phyloP scores from a whole-genome alignment of 1,140 invertebrate genomes.

The Stenopsyche tienmushanensis region DNA sequence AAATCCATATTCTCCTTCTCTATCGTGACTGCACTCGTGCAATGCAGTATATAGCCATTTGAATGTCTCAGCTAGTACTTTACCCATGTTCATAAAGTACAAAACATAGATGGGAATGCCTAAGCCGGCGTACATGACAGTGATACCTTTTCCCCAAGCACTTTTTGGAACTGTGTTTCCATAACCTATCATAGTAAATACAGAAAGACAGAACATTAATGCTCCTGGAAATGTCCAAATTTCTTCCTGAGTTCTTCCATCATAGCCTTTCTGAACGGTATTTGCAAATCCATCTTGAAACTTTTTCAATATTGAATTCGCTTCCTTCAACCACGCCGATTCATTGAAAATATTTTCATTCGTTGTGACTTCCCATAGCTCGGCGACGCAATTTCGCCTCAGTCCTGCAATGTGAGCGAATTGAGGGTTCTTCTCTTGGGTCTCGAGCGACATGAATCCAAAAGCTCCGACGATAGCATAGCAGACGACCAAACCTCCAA shows the following conservation, averaged over 20 bases:
- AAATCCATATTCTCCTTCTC: constrained; percentile 52
- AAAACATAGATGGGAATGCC: constrained; percentile 92
- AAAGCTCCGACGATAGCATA: constrained; percentile 95
- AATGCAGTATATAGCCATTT: constrained; percentile 77
- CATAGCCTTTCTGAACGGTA: constrained; percentile 75
- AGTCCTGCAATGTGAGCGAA: constrained; percentile 53
- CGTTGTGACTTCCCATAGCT: constrained; percentile 74
- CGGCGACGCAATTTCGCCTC: constrained; percentile 58
- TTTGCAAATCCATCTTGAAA: constrained; percentile 73
- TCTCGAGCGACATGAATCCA: constrained; percentile 86
- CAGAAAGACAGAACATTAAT: constrained; percentile 82
- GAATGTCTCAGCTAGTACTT: constrained; percentile 76
- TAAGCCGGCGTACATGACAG: constrained; percentile 91
- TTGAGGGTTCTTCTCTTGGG: constrained; percentile 62
- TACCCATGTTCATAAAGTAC: constrained; percentile 88
- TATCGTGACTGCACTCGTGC: constrained; percentile 69
- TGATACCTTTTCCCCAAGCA: constrained; percentile 85
- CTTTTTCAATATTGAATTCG: constrained; percentile 64
- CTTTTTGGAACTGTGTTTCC: constrained; percentile 92
- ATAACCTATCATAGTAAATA: constrained; percentile 94
- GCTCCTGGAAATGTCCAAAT: constrained; percentile 84
- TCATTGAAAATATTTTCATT: constrained; percentile 75
- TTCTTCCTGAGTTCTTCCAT: constrained; percentile 68
- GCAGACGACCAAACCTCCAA: constrained; percentile 90
- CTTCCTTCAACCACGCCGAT: constrained; percentile 66